Evolutionary conservation across 2,113 vertebrate genomes (phyloP), one percentile per base, ranked within the genome.

Genomic region (Puntigrus tetrazona): DNA sequence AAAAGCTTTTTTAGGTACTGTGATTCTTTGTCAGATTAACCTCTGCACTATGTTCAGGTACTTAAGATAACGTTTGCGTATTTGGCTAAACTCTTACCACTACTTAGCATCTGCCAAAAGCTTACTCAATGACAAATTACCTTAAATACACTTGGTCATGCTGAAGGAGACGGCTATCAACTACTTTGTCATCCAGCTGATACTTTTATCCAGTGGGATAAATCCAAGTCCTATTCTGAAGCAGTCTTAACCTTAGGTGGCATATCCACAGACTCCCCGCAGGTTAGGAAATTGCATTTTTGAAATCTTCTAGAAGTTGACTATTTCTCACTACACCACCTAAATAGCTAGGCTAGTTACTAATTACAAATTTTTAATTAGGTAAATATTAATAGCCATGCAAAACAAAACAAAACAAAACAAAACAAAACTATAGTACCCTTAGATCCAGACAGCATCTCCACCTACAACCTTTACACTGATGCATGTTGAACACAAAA

Each of bases 31-130:
- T 47, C 55, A 41, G 41, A 80, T 67, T 65, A 63, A 14, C 59
- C 41, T 45, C 9, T n/a, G 41, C 16, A 43, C 55, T 41, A 27
- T 59, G 76, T 43, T 61, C 55, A 41, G 13, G n/a, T 61, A 25
- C 41, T 45, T 63, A 43, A 65, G 18, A 80, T 65, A 29, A 80
- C 38, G 13, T 65, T 80, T 31, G 38, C 16, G 18, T 80, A 20
- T 79, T 65, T 65, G 78, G 59, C 59, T 20, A 80, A 61, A 65
- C 27, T 38, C 29, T 14, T 52, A 38, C n/a, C 10, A 8, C 34
- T 63, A 27, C 14, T 29, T 65, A n/a, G 7, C 14, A 9, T 65
- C 57, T 80, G 78, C 78, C 78, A 80, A 80, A 45, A 59, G 41
- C 59, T 47, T 80, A 65, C 59, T 65, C 38, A 47, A n/a, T 80